Evolutionary conservation across 2,113 vertebrate species (phyloP).

Genomic region (Corydoras sp.): DNA sequence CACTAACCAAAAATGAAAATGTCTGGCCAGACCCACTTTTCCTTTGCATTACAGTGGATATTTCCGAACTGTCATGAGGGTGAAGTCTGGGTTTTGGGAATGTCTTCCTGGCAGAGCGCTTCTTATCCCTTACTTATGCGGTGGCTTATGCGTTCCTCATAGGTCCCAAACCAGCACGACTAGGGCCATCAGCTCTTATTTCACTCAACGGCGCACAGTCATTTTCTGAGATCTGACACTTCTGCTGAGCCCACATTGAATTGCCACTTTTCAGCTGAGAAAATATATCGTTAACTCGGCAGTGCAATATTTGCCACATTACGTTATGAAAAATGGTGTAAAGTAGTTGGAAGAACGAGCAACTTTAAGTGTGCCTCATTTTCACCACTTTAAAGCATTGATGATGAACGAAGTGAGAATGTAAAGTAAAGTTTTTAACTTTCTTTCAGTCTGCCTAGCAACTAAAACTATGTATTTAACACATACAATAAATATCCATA

Average conservation of each 20-base stretch:
- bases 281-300: slow-evolving; percentile 72
- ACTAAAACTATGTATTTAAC: background rate
- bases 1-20: slow-evolving; percentile 59
- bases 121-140: slow-evolving; percentile 39
- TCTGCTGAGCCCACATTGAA: slow-evolving; percentile 53
- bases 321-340: slow-evolving; percentile 65
- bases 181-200: slow-evolving; percentile 56
- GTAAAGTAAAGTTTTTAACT: too few species aligned
- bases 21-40: slow-evolving; percentile 73
- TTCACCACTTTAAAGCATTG: slow-evolving; percentile 45
- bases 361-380: slow-evolving; percentile 57
- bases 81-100: slow-evolving; percentile 64
- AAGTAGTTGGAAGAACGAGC: slow-evolving; percentile 55
- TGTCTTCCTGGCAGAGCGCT: slow-evolving; percentile 58
- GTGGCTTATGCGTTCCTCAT: slow-evolving; percentile 52
- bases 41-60: slow-evolving; percentile 68
- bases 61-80: slow-evolving; percentile 49
- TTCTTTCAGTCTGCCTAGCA: slow-evolving; percentile 25
- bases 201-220: slow-evolving; percentile 60
- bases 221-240: slow-evolving; percentile 68
- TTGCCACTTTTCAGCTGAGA: slow-evolving; percentile 67
- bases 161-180: slow-evolving; percentile 46
- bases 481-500: too few species aligned
- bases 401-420: slow-evolving; percentile 41
- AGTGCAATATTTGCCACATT: slow-evolving; percentile 71